Base-by-base conservation (phyloP, 2,888 invertebrate species). In the Diarsia rubi region DNA sequence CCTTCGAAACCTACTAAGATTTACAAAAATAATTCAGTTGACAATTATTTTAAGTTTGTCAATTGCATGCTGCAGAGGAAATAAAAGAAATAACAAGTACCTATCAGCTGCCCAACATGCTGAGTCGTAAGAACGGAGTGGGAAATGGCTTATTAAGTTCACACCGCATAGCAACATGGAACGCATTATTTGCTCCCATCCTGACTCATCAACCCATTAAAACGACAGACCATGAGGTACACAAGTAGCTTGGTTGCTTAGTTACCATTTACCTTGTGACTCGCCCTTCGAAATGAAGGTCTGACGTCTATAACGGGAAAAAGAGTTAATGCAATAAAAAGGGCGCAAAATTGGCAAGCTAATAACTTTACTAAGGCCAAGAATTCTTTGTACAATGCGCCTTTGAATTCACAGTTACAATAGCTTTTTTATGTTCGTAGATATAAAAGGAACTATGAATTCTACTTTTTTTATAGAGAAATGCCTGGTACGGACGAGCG, bases 101-200 rank as follows among this genome's bases (percentile, higher is more conserved):
- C n/a, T n/a, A 60, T 27, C 49, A 82, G 69, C 63, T 78, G 59
- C 16, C 44, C 52, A 62, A 63, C 63, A 81, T 78, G 62, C 52
- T 45, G 62, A 31, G 52, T 47, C 14, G 54, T 45, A 68, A 68
- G 70, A 66, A 68, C n/a, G 21, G n/a, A 69, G 57, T 52, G 31
- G 73, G 82, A 81, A 81, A 77, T 69, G 42, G 24, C 60, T 74
- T 45, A 78, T 81, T 73, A 81, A 68, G 64, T 69, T 45, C 44
- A 24, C 78, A 78, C 63, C 67, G 19, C 16, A 73, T 31, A 72
- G 49, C 44, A 71, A 54, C 44, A 69, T 70, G 59, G 59, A 73
- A 70, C 42, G 63, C 21, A 65, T 63, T 57, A 45, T 37, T 49
- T 45, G 59, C 57, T 70, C 27, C 45, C 27, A 74, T 47, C 37